Evolutionary conservation across 2,797 vertebrate genomes (phyloP).

Genomic region (Morus bassanus): DNA sequence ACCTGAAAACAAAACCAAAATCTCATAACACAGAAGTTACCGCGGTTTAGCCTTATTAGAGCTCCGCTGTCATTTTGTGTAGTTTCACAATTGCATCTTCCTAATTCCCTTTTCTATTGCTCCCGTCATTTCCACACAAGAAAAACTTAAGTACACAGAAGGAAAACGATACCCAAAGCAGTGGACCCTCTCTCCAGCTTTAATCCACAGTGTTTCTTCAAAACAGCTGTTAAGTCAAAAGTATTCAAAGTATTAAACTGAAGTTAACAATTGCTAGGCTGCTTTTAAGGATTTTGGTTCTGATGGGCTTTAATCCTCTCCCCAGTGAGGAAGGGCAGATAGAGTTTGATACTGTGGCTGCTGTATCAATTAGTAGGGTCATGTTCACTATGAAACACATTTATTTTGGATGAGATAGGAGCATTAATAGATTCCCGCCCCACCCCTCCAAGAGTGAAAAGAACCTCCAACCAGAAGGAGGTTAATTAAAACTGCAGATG

Average conservation of each 20-base stretch:
- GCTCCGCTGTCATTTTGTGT: not conserved
- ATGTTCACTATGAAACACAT: not conserved
- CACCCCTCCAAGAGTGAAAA: not conserved
- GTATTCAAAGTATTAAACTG: not conserved
- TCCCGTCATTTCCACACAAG: not conserved
- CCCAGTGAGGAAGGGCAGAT: not conserved
- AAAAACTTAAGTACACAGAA: not conserved
- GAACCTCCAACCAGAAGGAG: not conserved
- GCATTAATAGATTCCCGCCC: not conserved
- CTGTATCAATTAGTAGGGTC: not conserved
- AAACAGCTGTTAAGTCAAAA: not conserved
- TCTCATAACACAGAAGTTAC: not conserved
- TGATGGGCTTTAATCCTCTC: not conserved
- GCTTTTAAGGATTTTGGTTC: not conserved
- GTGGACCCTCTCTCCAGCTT: not conserved
- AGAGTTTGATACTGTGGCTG: not conserved
- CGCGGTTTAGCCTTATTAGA: not conserved
- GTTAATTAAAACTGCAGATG: conserved; percentile 35
- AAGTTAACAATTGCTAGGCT: not conserved
- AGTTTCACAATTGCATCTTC: not conserved
- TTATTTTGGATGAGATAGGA: not conserved
- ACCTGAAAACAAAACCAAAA: not conserved
- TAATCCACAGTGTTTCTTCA: not conserved
- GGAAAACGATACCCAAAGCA: not conserved
- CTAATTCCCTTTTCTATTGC: not conserved